phyloP scores from a whole-genome alignment of 2,888 invertebrate genomes.

The Drosophila sordidula region DNA sequence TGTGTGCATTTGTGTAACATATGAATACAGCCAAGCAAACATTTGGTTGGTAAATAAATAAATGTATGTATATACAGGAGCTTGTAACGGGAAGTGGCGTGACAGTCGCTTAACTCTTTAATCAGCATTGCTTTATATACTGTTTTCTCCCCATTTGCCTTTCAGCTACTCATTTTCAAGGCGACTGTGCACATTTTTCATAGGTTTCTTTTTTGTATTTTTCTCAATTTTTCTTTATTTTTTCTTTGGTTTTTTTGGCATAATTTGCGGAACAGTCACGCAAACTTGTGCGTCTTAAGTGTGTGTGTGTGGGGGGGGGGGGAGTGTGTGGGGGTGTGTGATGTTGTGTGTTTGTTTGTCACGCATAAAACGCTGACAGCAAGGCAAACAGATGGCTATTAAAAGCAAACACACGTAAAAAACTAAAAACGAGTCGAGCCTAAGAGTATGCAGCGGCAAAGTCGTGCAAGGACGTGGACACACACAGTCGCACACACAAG shows the following conservation, averaged over 20 bases:
- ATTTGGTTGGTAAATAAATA: conserved; percentile 55
- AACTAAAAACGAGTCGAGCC: conserved; percentile 66
- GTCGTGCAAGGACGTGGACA: conserved; percentile 69
- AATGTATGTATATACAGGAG: conserved; percentile 11
- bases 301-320: conserved; percentile 21
- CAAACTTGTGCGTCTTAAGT: conserved; percentile 54
- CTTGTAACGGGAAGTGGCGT: conserved; percentile 48
- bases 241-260: conserved; percentile 33
- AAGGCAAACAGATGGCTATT: conserved; percentile 75
- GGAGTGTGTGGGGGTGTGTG: conserved; percentile 19
- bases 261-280: conserved; percentile 68
- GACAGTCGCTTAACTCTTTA: conserved; percentile 77
- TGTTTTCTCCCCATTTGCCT: conserved; percentile 1
- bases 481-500: conserved; percentile 22
- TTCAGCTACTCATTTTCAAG: conserved; percentile 51
- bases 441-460: conserved; percentile 65
- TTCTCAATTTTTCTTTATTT: conserved; percentile 6
- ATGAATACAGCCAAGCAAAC: conserved; percentile 42
- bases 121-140: conserved; percentile 53
- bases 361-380: conserved; percentile 74
- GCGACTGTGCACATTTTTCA: conserved; percentile 51
- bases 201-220: conserved; percentile 24
- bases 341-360: conserved; percentile 58
- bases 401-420: conserved; percentile 74
- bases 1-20: conserved; percentile 5